Base-by-base conservation (phyloP, 2,113 vertebrate genomes). In the Eurystomus gularis region DNA sequence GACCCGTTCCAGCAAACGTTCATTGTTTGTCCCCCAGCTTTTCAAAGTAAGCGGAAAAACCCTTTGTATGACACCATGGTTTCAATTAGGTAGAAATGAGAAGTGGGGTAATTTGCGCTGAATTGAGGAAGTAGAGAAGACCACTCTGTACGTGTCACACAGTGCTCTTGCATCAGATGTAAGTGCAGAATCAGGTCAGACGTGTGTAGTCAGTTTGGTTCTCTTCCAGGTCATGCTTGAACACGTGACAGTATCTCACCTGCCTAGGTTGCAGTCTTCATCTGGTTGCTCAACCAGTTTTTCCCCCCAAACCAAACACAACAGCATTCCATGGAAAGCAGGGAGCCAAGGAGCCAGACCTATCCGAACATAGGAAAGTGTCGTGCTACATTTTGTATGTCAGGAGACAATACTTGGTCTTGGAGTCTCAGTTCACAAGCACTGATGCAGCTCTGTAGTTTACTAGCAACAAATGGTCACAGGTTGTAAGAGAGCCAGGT, bases 1-100 rank as follows among this genome's bases (percentile, higher is more conserved):
- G 99, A 99, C 73, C 99, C 99, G 37, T 99, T 99, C 98, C 99
- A 99, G 94, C 99, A 99, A 83, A 99, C 99, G 0, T 99, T 99
- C 97, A 99, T 99, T 39, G 99, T 99, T 19, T 99, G 99, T 92
- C 99, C 99, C 57, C 99, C 99, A 73, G 98, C 99, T 97, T 99
- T 99, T 95, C 99, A 99, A 96, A 99, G 99, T 99, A 97, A 98
- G 98, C 57, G 1, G 2, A 39, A 72, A 79, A 86, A 2, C 11
- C 35, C 75, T 55, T 26, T 7, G 58, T 57, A 11, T 19, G 52
- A 15, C 15, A 4, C 46, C 21, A 37, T 46, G 61, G 2, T 72
- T 93, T 72, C 73, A 8, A 0, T n/a, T 16, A 10, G 19, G 57
- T 49, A 8, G 68, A 58, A 68, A 11, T 20, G 20, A 49, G 61